Percentiles rank a stretch among this genome's conserved stretches.
phyloP scores from a whole-genome alignment of 2,797 vertebrate species.

The Channa striata region DNA sequence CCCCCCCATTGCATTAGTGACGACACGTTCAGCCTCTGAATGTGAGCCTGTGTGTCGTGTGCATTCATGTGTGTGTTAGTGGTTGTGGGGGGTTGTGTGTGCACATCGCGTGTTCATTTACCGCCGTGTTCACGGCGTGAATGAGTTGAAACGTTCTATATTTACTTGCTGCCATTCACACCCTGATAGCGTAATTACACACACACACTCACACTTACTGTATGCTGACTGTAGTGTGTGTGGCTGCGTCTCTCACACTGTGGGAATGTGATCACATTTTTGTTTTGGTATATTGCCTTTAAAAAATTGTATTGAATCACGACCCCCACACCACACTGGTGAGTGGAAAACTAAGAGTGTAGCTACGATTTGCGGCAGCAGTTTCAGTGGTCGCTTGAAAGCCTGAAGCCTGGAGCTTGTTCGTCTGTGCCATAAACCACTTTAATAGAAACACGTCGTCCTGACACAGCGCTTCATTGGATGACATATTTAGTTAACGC shows the following conservation, averaged over 20 bases:
- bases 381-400: too few relatives aligned
- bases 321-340: too few relatives aligned
- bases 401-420: too few relatives aligned
- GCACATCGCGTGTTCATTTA: conserved; percentile 69
- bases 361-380: too few relatives aligned
- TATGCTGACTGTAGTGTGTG: conserved; percentile 7
- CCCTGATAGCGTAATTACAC: conserved; percentile 66
- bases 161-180: conserved; percentile 74
- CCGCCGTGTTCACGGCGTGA: conserved; percentile 57
- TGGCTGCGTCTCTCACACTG: neutral
- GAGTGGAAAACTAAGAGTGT: too few relatives aligned
- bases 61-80: conserved; percentile 66
- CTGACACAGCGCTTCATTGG: too few relatives aligned
- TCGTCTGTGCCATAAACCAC: too few relatives aligned
- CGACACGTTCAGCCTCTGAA: conserved; percentile 53
- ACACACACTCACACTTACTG: conserved; percentile 58
- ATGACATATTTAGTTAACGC: too few relatives aligned
- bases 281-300: neutral
- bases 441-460: too few relatives aligned
- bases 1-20: conserved; percentile 61
- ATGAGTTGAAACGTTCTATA: conserved; percentile 76
- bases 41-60: conserved; percentile 53
- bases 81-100: conserved; percentile 56
- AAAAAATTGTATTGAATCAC: neutral
- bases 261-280: too few relatives aligned